Evolutionary conservation across 2,888 invertebrate species (phyloP).

Genomic region (Brachyptera risi): DNA sequence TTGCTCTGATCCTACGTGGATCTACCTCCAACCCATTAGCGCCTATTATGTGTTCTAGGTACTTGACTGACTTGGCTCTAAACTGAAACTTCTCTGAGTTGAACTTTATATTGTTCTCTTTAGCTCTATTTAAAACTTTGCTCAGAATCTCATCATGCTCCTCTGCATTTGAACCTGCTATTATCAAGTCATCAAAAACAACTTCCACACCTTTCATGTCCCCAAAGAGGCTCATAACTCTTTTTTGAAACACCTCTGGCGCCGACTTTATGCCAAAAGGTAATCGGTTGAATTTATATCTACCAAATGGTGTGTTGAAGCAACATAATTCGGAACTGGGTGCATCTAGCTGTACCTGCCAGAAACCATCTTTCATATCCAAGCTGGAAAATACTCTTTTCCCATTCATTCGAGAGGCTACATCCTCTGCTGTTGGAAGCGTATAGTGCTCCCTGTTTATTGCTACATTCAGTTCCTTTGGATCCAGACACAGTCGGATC

Average conservation of each 20-base stretch:
- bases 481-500: slow-evolving; percentile 18
- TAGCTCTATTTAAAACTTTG: slow-evolving; percentile 13
- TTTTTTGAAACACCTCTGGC: slow-evolving; percentile 28
- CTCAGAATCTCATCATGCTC: slow-evolving; percentile 28
- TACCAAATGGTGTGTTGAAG: slow-evolving; percentile 26
- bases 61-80: background rate
- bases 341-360: slow-evolving; percentile 23
- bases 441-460: slow-evolving; percentile 12
- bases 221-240: slow-evolving; percentile 25
- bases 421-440: background rate
- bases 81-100: slow-evolving; percentile 17
- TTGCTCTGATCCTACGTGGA: background rate
- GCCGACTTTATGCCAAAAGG: slow-evolving; percentile 25
- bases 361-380: slow-evolving; percentile 27
- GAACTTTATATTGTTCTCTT: slow-evolving; percentile 6
- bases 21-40: background rate
- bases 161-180: slow-evolving; percentile 22
- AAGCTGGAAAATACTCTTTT: slow-evolving; percentile 16
- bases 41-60: slow-evolving; percentile 5
- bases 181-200: slow-evolving; percentile 28
- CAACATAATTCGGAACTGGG: slow-evolving; percentile 21
- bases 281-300: slow-evolving; percentile 23
- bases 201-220: slow-evolving; percentile 26
- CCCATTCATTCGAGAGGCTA: background rate
- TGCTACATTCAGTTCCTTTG: slow-evolving; percentile 14